Base-by-base conservation (phyloP, 2,797 vertebrate genomes). In the Sebastes trivittatus region DNA sequence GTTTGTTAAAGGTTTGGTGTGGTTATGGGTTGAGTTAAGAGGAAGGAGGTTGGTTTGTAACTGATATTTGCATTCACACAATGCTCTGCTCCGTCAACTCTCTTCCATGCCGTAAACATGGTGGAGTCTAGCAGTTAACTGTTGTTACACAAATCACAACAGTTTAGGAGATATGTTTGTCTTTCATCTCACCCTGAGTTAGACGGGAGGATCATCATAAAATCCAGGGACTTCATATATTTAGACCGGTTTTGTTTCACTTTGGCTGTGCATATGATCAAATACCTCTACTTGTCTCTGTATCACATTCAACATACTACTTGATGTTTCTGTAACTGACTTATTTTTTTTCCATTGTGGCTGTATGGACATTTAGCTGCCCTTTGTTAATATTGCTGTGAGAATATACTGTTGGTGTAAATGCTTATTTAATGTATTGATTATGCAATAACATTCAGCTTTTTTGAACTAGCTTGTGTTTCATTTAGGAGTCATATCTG, bases 381-480 rank as follows among this genome's bases (percentile, higher is more conserved):
- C 78, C 72, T 87, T 79, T 78, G 81, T 83, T 76, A 74, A 58
- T 77, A 77, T 82, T 80, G 66, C 72, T 75, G 83, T 88, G 77
- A 83, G 76, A 78, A 88, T 84, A 91, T 79, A 81, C 62, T 83
- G 76, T 85, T 72, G 75, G 42, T 86, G 72, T 90, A 66, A 83
- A 84, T 84, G 88, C 90, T 92, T 71, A 80, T 83, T 90, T 89
- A 76, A 85, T 92, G 85, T 85, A 88, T 80, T 85, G 61, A 86
- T 85, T 91, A 91, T 91, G 89, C 89, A 92, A 84, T 58, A 74
- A 81, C 76, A 77, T 77, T 71, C 61, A 86, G 38, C 27, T 75
- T 71, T 86, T 88, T 84, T 60, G 2, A 66, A 77, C 30, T 77
- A 85, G 72, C 62, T 74, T 32, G 65, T 86, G 71, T 89, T 84